Conservation (phyloP, 2,888 invertebrate genomes). For the Chrysotoxum bicinctum region DNA sequence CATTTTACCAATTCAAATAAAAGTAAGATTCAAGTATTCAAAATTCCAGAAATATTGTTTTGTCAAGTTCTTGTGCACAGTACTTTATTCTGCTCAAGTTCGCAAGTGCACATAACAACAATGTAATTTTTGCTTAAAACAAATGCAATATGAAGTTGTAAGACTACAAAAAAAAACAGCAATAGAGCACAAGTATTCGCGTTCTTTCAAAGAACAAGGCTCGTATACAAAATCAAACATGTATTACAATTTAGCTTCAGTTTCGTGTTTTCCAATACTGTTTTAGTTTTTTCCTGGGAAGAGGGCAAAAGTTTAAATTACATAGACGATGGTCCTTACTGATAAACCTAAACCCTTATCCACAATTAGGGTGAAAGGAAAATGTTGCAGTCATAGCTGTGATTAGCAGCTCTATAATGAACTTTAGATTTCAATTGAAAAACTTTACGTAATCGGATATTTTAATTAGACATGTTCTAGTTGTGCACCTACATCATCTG, state of each 20-base stretch:
- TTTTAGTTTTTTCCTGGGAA: not conserved
- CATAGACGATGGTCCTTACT: too few relatives aligned
- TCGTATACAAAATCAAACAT: not conserved
- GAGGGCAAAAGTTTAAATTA: not conserved
- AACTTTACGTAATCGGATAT: too few relatives aligned
- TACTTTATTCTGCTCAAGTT: not conserved
- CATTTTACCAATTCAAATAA: too few relatives aligned
- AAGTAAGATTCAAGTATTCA: too few relatives aligned
- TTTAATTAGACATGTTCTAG: too few relatives aligned
- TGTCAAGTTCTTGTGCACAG: not conserved
- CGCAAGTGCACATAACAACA: not conserved
- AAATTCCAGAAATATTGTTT: too few relatives aligned
- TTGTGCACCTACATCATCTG: too few relatives aligned
- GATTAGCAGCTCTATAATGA: too few relatives aligned
- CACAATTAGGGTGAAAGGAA: too few relatives aligned
- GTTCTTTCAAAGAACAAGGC: not conserved
- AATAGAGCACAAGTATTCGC: not conserved
- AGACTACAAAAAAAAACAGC: not conserved
- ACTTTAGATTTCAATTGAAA: too few relatives aligned
- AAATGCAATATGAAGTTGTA: not conserved
- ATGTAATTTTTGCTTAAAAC: not conserved
- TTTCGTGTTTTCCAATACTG: not conserved
- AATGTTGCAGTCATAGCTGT: too few relatives aligned
- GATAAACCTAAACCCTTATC: too few relatives aligned
- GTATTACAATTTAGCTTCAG: not conserved